phyloP scores from a whole-genome alignment of 1,140 invertebrate species.

The Homarus americanus region DNA sequence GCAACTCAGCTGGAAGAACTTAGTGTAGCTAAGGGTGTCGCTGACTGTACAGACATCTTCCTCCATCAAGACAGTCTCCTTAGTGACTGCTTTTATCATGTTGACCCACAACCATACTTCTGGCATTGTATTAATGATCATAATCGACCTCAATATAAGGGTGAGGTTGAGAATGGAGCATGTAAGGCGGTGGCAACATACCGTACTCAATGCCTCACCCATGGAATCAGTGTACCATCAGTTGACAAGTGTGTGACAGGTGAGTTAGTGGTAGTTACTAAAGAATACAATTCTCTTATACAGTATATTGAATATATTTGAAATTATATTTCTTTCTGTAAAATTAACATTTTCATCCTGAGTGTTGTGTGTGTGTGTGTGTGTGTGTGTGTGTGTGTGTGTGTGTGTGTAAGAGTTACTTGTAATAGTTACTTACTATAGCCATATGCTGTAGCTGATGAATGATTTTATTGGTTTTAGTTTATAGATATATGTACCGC shows the following conservation, averaged over 20 bases:
- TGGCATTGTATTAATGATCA: slow-evolving; percentile 25
- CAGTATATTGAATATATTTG: no score
- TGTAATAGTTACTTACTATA: no score
- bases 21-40: not conserved
- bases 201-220: slow-evolving; percentile 9
- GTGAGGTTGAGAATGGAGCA: not conserved
- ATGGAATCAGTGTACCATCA: not conserved
- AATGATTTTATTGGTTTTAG: no score
- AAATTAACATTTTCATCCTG: no score
- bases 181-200: slow-evolving; percentile 32
- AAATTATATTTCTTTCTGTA: no score
- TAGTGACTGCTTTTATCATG: slow-evolving; percentile 18
- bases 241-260: slow-evolving; percentile 13
- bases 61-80: slow-evolving; percentile 28
- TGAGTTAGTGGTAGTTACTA: no score
- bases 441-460: no score
- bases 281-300: no score
- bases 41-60: slow-evolving; percentile 33
- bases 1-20: slow-evolving; percentile 3
- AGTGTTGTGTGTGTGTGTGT: no score
- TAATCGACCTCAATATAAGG: not conserved
- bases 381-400: no score
- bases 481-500: no score
- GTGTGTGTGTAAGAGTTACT: no score
- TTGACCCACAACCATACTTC: slow-evolving; percentile 52